phyloP scores from a whole-genome alignment of 2,888 invertebrate genomes.

The Dexiosoma caninum region DNA sequence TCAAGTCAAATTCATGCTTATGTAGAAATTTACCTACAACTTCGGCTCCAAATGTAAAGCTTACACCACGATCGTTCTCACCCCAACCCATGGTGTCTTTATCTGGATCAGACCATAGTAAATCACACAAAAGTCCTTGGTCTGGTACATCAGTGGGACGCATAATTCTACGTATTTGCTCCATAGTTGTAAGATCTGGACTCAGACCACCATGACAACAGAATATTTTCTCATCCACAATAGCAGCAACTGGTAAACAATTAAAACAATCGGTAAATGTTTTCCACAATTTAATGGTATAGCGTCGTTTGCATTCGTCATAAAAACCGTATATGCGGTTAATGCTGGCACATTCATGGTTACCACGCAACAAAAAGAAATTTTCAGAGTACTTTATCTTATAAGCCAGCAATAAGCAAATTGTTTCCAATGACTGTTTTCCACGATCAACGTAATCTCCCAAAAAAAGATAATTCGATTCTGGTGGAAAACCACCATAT shows the following conservation, averaged over 20 bases:
- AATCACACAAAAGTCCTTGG: constrained; percentile 96
- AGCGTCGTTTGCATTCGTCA: constrained; percentile 96
- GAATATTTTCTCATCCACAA: constrained; percentile 87
- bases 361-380: constrained; percentile 97
- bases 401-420: constrained; percentile 96
- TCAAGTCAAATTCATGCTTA: constrained; percentile 99
- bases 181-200: constrained; percentile 97
- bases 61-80: constrained; percentile 99
- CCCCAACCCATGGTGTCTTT: constrained; percentile 99
- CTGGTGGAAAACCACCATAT: constrained; percentile 99
- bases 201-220: constrained; percentile 91
- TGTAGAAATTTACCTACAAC: constrained; percentile 99
- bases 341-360: constrained; percentile 99
- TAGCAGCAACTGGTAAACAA: constrained; percentile 98
- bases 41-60: constrained; percentile 99
- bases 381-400: constrained; percentile 99
- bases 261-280: constrained; percentile 99
- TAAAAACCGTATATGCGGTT: constrained; percentile 99
- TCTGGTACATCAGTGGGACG: constrained; percentile 99
- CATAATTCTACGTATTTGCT: constrained; percentile 99
- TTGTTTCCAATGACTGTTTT: constrained; percentile 98
- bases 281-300: constrained; percentile 99
- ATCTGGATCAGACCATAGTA: constrained; percentile 98
- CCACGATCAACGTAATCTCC: constrained; percentile 99
- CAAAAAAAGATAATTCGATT: constrained; percentile 98